Percentiles rank a stretch among this genome's conserved stretches.
These are phyloP conservation scores for Scytalopus superciliaris DNA, from an alignment of 2,113 vertebrate genomes.

Conservation along the genomic window DNA sequence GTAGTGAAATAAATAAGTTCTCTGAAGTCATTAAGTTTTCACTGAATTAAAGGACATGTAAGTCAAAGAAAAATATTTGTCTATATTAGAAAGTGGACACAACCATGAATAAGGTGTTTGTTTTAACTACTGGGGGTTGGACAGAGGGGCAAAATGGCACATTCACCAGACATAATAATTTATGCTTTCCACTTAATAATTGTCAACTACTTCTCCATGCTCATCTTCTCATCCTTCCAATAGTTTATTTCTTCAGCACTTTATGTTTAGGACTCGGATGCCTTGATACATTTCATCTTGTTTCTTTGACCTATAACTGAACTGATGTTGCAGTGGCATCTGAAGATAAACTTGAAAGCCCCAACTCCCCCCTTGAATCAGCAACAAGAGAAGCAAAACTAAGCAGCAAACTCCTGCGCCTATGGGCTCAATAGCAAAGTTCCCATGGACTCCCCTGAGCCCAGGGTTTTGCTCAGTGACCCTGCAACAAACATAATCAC, in stretches of 20 bases:
- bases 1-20: background rate
- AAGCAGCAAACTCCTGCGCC: background rate
- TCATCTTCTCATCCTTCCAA: background rate
- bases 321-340: background rate
- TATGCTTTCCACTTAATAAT: background rate
- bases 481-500: background rate
- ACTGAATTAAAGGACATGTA: background rate
- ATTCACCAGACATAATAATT: background rate
- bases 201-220: background rate
- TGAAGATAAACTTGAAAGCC: background rate
- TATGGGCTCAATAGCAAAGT: background rate
- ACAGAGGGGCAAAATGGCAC: background rate
- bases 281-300: background rate
- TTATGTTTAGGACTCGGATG: background rate
- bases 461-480: slow-evolving; percentile 8
- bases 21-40: background rate
- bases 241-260: background rate
- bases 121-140: background rate
- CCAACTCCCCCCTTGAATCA: fast-evolving
- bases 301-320: background rate
- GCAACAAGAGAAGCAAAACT: background rate
- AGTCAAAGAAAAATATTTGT: background rate
- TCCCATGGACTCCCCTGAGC: background rate
- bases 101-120: background rate
- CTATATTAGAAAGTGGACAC: background rate